These are phyloP conservation scores for Toxostoma redivivum DNA, from an alignment of 2,113 vertebrate genomes.

Conservation along the genomic window DNA sequence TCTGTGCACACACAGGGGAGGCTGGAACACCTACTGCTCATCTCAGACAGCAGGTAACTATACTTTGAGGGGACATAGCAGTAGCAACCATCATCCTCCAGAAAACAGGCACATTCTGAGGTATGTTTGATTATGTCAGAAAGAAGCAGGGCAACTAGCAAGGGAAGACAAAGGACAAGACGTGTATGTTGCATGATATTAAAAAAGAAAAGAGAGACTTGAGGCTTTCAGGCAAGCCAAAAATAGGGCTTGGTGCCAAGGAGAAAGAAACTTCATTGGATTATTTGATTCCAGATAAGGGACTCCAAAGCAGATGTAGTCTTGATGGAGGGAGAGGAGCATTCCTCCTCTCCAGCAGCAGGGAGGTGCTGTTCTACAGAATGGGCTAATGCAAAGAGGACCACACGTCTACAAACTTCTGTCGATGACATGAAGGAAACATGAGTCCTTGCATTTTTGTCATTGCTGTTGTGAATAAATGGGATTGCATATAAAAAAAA, in stretches of 20 bases:
- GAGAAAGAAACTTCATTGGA: not conserved
- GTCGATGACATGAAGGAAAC: accelerated
- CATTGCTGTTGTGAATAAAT: not conserved
- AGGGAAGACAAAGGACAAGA: not conserved
- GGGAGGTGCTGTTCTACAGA: not conserved
- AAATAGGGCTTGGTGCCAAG: not conserved
- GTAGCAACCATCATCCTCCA: not conserved
- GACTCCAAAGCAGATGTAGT: not conserved
- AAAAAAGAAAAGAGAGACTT: not conserved
- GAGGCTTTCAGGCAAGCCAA: not conserved
- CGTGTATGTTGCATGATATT: not conserved
- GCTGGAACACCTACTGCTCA: not conserved
- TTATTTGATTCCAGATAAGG: not conserved
- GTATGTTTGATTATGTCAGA: not conserved
- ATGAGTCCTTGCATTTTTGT: not conserved
- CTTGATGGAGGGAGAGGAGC: not conserved
- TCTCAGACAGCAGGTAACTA: not conserved
- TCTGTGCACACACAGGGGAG: accelerated
- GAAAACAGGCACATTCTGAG: not conserved
- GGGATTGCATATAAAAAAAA: not conserved
- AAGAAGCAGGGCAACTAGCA: not conserved
- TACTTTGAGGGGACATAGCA: not conserved
- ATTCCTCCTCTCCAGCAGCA: not conserved
- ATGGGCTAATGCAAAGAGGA: not conserved
- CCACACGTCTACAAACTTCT: not conserved